phyloP scores from a whole-genome alignment of 2,113 vertebrate species.

The Plectropomus leopardus region DNA sequence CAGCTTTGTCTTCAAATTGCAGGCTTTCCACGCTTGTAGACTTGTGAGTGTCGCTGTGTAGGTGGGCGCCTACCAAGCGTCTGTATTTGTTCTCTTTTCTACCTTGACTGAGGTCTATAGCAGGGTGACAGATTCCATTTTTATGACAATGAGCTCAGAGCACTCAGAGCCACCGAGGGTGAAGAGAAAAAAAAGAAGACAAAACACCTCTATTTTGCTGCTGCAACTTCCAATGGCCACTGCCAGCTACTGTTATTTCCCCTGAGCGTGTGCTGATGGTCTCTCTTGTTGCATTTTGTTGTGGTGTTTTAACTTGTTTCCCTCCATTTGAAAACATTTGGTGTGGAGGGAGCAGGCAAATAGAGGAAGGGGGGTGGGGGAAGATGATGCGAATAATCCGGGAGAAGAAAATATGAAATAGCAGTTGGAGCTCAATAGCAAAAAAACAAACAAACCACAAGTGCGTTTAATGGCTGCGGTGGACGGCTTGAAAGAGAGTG shows the following conservation, averaged over 20 bases:
- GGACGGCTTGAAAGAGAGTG: conserved; percentile 18
- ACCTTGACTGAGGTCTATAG: conserved; percentile 66
- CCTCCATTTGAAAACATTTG: conserved; percentile 73
- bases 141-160: conserved; percentile 79
- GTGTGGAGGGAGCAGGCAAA: conserved; percentile 49
- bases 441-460: conserved; percentile 52
- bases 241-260: conserved; percentile 80
- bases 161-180: conserved; percentile 55
- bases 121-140: conserved; percentile 72
- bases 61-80: conserved; percentile 53
- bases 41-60: conserved; percentile 46
- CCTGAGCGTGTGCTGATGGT: conserved; percentile 69
- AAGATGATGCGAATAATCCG: conserved; percentile 22
- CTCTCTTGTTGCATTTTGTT: conserved; percentile 74
- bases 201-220: conserved; percentile 76
- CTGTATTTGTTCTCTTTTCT: conserved; percentile 60
- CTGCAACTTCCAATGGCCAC: conserved; percentile 68
- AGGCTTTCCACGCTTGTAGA: conserved; percentile 21
- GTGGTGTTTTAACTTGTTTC: conserved; percentile 77
- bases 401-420: conserved; percentile 55
- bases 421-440: conserved; percentile 53
- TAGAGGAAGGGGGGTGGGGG: conserved; percentile 8
- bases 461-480: conserved; percentile 51
- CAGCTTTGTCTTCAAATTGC: conserved; percentile 59
- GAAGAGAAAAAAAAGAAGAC: conserved; percentile 53